Evolutionary conservation across 2,888 invertebrate species (phyloP), one percentile per base, ranked within the genome.

Genomic region (Acanthopleura granulata): DNA sequence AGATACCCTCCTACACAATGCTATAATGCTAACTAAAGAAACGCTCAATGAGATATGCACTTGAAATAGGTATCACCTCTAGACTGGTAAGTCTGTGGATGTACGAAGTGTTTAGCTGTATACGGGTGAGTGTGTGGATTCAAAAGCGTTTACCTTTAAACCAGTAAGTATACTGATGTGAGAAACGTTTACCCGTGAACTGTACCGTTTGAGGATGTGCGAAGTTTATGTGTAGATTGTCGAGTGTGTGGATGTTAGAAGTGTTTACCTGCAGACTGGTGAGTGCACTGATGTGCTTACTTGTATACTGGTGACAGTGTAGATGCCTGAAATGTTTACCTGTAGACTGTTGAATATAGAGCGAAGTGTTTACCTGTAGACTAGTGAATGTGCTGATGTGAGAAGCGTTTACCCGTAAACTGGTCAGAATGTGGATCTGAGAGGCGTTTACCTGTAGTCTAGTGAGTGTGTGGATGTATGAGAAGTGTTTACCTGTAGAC

Each of bases 401-500:
- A n/a, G 22, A 3, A 40, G 40, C 12, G 22, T 57, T 57, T 57
- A 12, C 57, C 57, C 12, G 57, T 12, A 57, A 22, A 57, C 57
- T 57, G 22, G 57, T 57, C 3, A 57, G 57, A n/a, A 12, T 57
- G 57, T 57, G 22, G 57, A 57, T 4, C 3, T n/a, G n/a, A 22
- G 57, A 57, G 12, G 57, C 12, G 57, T 57, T 72, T 76, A 62
- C 70, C 29, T 69, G 25, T 0, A 74, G 49, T 49, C 62, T 72
- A 25, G 49, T 75, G 61, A 69, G 74, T 22, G 22, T 57, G 57
- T 57, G 57, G 6, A 57, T 12, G 22, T 57, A 9, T 40, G 9
- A 40, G 40, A 40, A 57, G 22, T 61, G 73, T 74, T 71, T 81
- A 90, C 90, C 87, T 90, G 90, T 66, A 90, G 81, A 79, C 87